phyloP scores from a whole-genome alignment of 2,888 invertebrate genomes.

The Julus scanicus region DNA sequence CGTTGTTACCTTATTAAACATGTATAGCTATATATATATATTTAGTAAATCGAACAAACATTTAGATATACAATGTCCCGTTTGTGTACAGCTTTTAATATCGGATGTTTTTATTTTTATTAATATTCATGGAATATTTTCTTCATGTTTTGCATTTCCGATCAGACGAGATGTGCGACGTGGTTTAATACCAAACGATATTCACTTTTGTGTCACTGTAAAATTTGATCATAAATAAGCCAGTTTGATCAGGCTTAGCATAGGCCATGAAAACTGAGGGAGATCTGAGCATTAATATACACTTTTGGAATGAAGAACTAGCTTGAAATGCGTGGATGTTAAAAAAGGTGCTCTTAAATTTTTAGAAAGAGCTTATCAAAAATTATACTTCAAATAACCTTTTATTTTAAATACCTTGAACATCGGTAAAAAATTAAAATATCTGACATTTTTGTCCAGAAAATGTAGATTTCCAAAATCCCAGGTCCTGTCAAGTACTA shows the following conservation, averaged over 20 bases:
- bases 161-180: background rate
- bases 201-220: background rate
- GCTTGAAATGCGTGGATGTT: conserved; percentile 3
- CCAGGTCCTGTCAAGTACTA: background rate
- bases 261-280: conserved; percentile 37
- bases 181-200: background rate
- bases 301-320: background rate
- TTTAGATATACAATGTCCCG: conserved; percentile 45
- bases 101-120: conserved; percentile 24
- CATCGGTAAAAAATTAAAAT: too few species aligned
- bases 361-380: too few species aligned
- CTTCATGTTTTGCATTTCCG: conserved; percentile 28
- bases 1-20: conserved; percentile 40
- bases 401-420: too few species aligned
- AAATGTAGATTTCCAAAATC: background rate
- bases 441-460: background rate
- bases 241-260: conserved; percentile 12
- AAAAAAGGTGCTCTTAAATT: too few species aligned
- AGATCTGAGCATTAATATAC: background rate
- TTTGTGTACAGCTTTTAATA: conserved; percentile 38
- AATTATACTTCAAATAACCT: too few species aligned
- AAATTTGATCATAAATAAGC: background rate
- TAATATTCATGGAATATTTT: background rate
- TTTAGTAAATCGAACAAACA: conserved; percentile 21
- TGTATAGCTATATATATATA: conserved; percentile 32